Base-by-base conservation (phyloP, 2,113 vertebrate species). In the Chaetorhynchus papuensis region DNA sequence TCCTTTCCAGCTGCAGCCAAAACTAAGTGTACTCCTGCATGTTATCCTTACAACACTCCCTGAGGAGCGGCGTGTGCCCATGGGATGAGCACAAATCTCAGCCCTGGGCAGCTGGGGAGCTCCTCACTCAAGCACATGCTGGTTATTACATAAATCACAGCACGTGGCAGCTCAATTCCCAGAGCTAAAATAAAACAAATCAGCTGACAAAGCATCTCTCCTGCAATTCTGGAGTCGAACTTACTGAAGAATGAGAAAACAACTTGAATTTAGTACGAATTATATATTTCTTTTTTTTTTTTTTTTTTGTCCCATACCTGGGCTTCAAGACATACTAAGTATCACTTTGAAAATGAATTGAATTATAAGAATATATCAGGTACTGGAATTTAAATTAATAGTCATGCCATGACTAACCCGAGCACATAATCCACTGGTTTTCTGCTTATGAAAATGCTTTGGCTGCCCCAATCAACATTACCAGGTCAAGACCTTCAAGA, bases 71-170 rank as follows among this genome's bases (percentile, higher is more conserved):
- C 0, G 4, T 8, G 59, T 63, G 86, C 76, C 5, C 2, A 61
- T 10, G 61, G 5, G 7, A 79, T 13, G 37, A 53, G 83, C 75
- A 77, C n/a, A 79, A 80, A 95, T 41, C 64, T 71, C 28, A 53
- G 71, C 88, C 54, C 50, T 37, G 12, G 56, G 85, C 82, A 76
- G 78, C 28, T 22, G 65, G 61, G 84, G 61, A 93, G 84, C 82
- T 93, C 77, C 84, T 83, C 75, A 76, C 64, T 60, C 56, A 90
- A 64, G 3, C 14, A 74, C 44, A 15, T 9, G 24, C 65, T 64
- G 59, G 28, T 79, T 85, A 80, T 90, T 90, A 79, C 76, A 92
- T 64, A 94, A 88, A 90, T 83, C 35, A 13, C 8, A 90, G 83
- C 83, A 93, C 19, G 5, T 57, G 82, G 72, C 68, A 88, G 75